A percentile compares a stretch with the other conserved stretches of the same genome.
phyloP scores from a whole-genome alignment of 2,113 vertebrate species.

The Burhinus oedicnemus region DNA sequence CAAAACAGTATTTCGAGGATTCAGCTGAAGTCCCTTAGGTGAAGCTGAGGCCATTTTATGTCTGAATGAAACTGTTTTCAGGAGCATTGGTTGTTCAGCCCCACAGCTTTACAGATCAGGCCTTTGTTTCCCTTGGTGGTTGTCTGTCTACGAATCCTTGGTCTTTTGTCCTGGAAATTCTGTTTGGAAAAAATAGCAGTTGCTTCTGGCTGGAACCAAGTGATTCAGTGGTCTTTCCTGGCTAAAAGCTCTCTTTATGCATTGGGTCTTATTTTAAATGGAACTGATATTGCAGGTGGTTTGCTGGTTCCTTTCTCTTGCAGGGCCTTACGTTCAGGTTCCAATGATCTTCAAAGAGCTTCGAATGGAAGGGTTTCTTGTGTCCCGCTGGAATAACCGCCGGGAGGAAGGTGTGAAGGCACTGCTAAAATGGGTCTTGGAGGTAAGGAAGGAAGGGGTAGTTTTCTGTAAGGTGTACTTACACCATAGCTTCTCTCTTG shows the following conservation, averaged over 20 bases:
- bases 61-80: neutral
- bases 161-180: neutral
- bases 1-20: neutral
- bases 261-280: neutral
- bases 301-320: neutral
- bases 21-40: neutral
- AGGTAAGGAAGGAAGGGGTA: constrained; percentile 72
- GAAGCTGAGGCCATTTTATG: neutral
- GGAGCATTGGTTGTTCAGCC: neutral
- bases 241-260: neutral
- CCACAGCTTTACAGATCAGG: neutral
- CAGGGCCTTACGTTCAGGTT: constrained; percentile 78
- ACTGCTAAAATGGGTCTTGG: constrained; percentile 82
- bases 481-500: neutral
- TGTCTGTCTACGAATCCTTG: neutral
- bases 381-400: constrained; percentile 72
- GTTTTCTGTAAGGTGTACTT: neutral
- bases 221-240: neutral
- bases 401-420: constrained; percentile 76
- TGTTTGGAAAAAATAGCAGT: neutral
- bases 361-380: constrained; percentile 84
- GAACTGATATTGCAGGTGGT: neutral
- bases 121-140: neutral
- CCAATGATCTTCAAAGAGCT: constrained; percentile 80
- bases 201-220: neutral